Base-by-base conservation (phyloP, 2,113 vertebrate species). In the Phylloscopus trochiloides region DNA sequence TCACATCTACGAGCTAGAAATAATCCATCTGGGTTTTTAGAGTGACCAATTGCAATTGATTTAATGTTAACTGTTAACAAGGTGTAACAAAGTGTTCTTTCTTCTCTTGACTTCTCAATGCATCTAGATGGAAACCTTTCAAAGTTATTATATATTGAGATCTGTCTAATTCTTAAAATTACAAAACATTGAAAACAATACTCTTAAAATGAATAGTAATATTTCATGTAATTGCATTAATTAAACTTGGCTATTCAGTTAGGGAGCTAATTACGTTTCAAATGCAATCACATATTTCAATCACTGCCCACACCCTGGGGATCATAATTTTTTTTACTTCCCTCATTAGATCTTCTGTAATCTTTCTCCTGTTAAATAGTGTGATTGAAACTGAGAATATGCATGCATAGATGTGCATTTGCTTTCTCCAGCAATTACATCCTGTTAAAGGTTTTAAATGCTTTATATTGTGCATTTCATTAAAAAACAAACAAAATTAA, bases 211-310 rank as follows among this genome's bases (percentile, higher is more conserved):
- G 80, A 97, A 82, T 92, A 94, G 86, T 86, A 93, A 94, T 97
- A 93, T 77, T 95, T 97, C 86, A 93, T 77, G 21, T 87, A 94
- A 93, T 87, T 96, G 83, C 94, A 67, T 94, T 96, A 95, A 94
- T 91, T 97, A 96, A 97, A 94, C 76, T 85, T 94, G 90, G 76
- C 54, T 94, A 5, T 94, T 59, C 95, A 97, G 66, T 98, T 97
- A 97, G 97, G 61, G 90, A 94, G 81, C 95, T 97, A 96, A 96
- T 97, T 97, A 92, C 36, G 71, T 94, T 97, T 92, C 97, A 93
- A 87, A 96, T 7, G 21, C 91, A 97, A 62, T 95, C 94, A 90
- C 65, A 72, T 43, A 15, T 97, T 96, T 90, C 93, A 88, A 50
- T 95, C 89, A 68, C 80, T 68, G 90, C 79, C 92, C 90, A 73